A percentile compares a stretch with the other conserved stretches of the same genome.
Conservation (phyloP, 2,113 vertebrate genomes). For the Paratilapia polleni region DNA sequence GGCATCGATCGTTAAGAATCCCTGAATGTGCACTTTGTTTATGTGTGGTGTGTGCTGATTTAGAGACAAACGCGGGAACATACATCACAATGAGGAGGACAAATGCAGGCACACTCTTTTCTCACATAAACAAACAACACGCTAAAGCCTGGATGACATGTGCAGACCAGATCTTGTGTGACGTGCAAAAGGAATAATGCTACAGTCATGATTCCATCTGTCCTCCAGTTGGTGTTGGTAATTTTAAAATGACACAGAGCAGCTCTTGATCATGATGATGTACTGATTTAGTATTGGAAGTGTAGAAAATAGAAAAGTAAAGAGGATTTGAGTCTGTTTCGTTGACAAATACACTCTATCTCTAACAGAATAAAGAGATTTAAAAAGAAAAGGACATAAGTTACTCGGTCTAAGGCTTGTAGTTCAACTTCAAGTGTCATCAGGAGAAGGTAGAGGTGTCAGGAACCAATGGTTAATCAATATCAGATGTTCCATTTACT, state of each 20-base stretch:
- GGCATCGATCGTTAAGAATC: constrained; percentile 14
- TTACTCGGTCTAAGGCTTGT: not conserved
- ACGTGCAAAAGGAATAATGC: constrained; percentile 8
- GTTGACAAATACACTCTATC: not conserved
- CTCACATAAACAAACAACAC: constrained; percentile 17
- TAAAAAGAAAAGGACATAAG: not conserved
- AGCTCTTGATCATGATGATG: not conserved
- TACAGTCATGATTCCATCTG: constrained; percentile 22
- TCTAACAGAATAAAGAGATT: not conserved
- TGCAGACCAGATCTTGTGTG: not conserved
- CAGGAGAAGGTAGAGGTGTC: not conserved
- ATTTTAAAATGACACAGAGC: not conserved
- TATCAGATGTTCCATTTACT: not conserved
- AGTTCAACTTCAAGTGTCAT: not conserved
- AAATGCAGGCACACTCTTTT: not conserved
- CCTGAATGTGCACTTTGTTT: constrained; percentile 21
- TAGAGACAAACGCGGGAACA: not conserved
- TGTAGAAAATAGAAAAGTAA: not conserved
- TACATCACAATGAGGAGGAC: not conserved
- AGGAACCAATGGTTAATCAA: not conserved
- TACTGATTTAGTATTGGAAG: not conserved
- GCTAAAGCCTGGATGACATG: not conserved
- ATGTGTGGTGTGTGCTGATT: not conserved
- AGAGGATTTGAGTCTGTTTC: not conserved
- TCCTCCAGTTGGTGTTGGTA: constrained; percentile 17